Percentiles rank a stretch among this genome's conserved stretches.
These are phyloP conservation scores for Pandemis corylana DNA, from an alignment of 2,888 invertebrate species.

Conservation along the genomic window DNA sequence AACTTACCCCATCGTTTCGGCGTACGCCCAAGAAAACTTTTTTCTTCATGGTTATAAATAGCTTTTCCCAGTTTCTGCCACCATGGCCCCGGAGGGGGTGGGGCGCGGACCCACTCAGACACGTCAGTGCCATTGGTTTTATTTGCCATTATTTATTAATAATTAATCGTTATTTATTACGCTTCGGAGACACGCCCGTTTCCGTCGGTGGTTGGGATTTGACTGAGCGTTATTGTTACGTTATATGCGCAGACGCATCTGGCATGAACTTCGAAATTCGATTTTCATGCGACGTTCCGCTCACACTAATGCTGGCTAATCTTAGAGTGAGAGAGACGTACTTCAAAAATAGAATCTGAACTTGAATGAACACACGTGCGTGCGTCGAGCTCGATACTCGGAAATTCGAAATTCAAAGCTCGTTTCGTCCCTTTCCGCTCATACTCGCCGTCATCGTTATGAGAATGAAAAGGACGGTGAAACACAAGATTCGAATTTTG, in stretches of 20 bases:
- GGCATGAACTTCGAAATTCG: too few species aligned
- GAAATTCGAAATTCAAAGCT: too few species aligned
- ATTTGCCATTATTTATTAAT: conserved; percentile 55
- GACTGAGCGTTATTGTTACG: conserved; percentile 17
- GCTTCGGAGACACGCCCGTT: neutral
- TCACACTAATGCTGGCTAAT: too few species aligned
- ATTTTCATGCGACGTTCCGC: too few species aligned
- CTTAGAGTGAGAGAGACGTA: too few species aligned
- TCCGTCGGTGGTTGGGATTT: neutral
- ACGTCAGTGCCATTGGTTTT: conserved; percentile 70
- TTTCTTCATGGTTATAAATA: conserved; percentile 72
- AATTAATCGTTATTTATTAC: neutral
- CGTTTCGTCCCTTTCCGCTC: too few species aligned
- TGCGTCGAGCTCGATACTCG: too few species aligned
- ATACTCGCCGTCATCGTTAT: too few species aligned
- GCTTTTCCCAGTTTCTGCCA: conserved; percentile 60
- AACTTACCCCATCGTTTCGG: conserved; percentile 79
- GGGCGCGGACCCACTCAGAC: conserved; percentile 70
- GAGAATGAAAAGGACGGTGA: too few species aligned
- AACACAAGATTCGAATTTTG: too few species aligned
- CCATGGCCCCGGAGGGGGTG: conserved; percentile 61
- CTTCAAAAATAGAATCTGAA: too few species aligned
- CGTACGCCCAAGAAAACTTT: conserved; percentile 74
- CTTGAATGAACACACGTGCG: too few species aligned
- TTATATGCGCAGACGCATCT: conserved; percentile 24